Evolutionary conservation across 2,113 vertebrate species (phyloP), one percentile per base, ranked within the genome.

Genomic region (Bujurquina vittata): DNA sequence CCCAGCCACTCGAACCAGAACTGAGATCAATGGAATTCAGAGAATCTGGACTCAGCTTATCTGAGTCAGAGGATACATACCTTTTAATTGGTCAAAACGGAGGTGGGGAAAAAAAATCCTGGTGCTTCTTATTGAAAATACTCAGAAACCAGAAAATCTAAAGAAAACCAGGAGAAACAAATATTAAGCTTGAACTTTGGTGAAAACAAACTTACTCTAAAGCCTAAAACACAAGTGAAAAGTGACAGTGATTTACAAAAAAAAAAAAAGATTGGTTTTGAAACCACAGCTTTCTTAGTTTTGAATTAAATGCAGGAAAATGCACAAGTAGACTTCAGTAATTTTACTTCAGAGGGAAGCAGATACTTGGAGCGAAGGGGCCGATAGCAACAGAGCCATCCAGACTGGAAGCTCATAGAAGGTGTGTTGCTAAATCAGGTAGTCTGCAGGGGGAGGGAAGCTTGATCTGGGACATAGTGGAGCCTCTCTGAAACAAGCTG

Each of bases 1-100:
- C 23, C 46, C 55, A 46, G 86, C 79, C 86, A 78, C 79, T 65
- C 54, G 3, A 61, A 84, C 29, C 88, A 88, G 61, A 90, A 85
- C 87, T 90, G 83, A 83, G 89, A 84, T 80, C 74, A 87, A 89
- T 67, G 33, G 18, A 14, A 40, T 22, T 8, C 62, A 18, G 2
- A 3, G 14, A 54, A 73, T n/a, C 5, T 7, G 29, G 17, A 3
- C 5, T 11, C 33, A 20, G 10, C 43, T 23, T 26, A 72, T 52
- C 43, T 31, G 65, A 52, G 65, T 31, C 43, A 52, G 65, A 69
- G 65, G 65, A 31, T 20, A 43, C 65, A 20, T 52, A 54, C 26
- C 67, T 72, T 52, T 31, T 31, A 69, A 31, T 31, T 52, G 52
- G 26, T 72, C 46, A 72, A 72, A 72, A 54, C 10, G 0, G 67